phyloP scores from a whole-genome alignment of 2,888 invertebrate genomes.

The Aphidoletes aphidimyza region DNA sequence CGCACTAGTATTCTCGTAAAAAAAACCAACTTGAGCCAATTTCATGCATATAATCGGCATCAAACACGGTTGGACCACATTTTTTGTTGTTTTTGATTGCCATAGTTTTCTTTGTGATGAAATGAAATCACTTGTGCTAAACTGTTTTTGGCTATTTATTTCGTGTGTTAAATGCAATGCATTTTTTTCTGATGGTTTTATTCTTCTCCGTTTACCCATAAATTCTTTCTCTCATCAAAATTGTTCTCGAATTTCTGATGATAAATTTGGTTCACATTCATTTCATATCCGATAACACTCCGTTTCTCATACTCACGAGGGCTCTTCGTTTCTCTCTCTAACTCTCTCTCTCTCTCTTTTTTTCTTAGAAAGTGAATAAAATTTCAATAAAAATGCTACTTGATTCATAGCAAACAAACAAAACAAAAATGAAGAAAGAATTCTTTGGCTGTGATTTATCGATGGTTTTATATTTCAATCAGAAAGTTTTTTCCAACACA shows the following conservation, averaged over 20 bases:
- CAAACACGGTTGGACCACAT: not conserved
- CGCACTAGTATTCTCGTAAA: not conserved
- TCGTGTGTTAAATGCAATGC: no score
- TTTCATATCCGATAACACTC: not conserved
- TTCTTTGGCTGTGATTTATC: not conserved
- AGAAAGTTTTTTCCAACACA: not conserved
- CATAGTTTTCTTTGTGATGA: not conserved
- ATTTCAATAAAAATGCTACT: not conserved
- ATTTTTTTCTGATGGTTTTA: no score
- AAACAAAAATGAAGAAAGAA: not conserved
- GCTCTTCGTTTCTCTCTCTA: not conserved
- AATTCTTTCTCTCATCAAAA: no score
- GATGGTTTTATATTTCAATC: slow-evolving; percentile 13
- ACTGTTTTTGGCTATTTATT: not conserved
- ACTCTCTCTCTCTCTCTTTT: no score
- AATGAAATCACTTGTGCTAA: not conserved
- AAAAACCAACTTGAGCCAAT: not conserved
- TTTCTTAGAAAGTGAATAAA: not conserved
- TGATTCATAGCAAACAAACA: not conserved
- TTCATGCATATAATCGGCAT: not conserved
- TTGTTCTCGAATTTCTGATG: not conserved
- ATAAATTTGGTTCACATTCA: not conserved
- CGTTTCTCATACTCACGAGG: not conserved
- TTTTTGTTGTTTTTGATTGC: not conserved
- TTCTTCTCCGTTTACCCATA: no score